These are phyloP conservation scores for Mesocricetus auratus DNA, from an alignment of 2,113 vertebrate genomes.

Conservation along the genomic window DNA sequence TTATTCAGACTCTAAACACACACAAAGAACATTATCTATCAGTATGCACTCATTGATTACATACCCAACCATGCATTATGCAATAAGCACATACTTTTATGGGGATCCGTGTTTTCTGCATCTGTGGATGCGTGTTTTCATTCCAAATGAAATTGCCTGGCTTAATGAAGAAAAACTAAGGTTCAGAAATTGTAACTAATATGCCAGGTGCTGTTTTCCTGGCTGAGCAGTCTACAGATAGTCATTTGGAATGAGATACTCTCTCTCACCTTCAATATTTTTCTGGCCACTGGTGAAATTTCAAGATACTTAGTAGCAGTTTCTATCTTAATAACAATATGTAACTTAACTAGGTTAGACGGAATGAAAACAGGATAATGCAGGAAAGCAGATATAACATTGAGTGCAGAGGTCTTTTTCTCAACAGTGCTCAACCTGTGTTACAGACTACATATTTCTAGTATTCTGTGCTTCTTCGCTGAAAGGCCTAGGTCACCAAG, in stretches of 20 bases:
- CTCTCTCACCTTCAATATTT: constrained; percentile 23
- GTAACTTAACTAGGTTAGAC: not conserved
- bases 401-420: not conserved
- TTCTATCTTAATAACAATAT: not conserved
- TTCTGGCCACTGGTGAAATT: not conserved
- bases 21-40: not conserved
- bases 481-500: not conserved
- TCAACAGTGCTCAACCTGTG: not conserved
- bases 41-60: no score
- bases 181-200: not conserved
- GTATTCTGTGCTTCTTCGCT: not conserved
- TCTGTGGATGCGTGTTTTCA: not conserved
- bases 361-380: not conserved
- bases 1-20: not conserved
- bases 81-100: not conserved
- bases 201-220: not conserved
- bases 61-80: not conserved
- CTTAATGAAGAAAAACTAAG: constrained; percentile 6
- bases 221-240: not conserved
- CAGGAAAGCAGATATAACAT: not conserved
- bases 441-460: not conserved
- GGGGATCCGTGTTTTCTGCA: not conserved
- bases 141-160: not conserved
- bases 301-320: not conserved
- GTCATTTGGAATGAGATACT: not conserved